Conservation (phyloP, 1,140 invertebrate genomes). For the Eriocheir sinensis region DNA sequence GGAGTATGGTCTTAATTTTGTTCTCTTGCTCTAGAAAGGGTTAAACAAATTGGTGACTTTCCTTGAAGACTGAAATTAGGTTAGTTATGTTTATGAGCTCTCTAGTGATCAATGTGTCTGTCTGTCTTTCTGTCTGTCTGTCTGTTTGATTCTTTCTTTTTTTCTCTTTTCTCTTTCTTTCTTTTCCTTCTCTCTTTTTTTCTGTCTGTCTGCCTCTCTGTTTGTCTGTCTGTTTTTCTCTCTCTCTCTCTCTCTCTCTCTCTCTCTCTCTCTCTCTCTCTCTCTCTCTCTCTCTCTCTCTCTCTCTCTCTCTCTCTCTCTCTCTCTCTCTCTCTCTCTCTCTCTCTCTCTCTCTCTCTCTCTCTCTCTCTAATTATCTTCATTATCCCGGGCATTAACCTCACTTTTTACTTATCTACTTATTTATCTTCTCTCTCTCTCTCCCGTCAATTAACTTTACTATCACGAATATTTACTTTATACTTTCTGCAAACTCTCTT, state of each 20-base stretch:
- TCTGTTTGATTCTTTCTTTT: not conserved
- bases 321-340: slow-evolving; percentile 8
- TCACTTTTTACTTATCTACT: not conserved
- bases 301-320: not conserved
- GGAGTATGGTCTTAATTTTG: no score
- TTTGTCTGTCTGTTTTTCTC: not conserved
- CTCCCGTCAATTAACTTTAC: not conserved
- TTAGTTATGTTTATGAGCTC: no score
- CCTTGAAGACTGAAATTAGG: no score
- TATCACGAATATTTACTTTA: no score
- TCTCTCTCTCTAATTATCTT: slow-evolving; percentile 11
- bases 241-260: not conserved
- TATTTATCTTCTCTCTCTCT: not conserved
- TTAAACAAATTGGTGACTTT: no score
- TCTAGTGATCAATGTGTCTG: no score
- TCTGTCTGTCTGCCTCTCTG: not conserved
- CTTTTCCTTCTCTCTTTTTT: not conserved
- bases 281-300: not conserved
- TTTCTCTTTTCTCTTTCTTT: not conserved
- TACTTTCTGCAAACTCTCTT: no score
- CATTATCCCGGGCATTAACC: not conserved
- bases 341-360: slow-evolving; percentile 46
- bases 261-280: not conserved
- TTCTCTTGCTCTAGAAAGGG: no score
- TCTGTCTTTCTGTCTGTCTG: no score